Conservation (phyloP, 2,113 vertebrate species). For the Eurypyga helias region DNA sequence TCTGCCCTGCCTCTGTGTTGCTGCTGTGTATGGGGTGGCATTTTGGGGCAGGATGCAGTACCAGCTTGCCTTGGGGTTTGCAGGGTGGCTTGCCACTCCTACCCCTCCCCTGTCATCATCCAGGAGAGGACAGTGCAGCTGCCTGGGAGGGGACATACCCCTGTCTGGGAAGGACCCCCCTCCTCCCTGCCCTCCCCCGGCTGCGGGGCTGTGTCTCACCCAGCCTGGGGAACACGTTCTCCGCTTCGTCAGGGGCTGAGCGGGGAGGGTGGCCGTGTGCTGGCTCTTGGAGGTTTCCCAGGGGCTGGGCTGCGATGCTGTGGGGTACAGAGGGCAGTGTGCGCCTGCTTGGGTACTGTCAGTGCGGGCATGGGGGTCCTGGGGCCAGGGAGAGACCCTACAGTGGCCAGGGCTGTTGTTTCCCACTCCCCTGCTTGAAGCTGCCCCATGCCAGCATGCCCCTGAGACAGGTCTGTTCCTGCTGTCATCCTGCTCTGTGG, state of each 20-base stretch:
- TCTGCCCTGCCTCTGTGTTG: not conserved
- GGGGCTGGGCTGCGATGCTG: not conserved
- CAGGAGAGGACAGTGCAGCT: not conserved
- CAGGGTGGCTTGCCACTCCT: not conserved
- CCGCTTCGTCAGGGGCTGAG: rapidly evolving
- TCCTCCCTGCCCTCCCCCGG: not conserved
- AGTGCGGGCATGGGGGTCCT: not conserved
- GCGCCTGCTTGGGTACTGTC: not conserved
- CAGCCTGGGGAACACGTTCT: slow-evolving; percentile 58
- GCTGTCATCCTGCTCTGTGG: not conserved
- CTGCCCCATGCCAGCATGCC: not conserved
- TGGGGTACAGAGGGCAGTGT: rapidly evolving
- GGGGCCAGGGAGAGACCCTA: not conserved
- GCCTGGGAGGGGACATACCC: not conserved
- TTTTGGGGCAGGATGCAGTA: not conserved
- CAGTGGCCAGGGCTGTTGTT: not conserved
- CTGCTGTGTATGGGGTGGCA: not conserved
- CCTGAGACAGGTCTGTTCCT: rapidly evolving
- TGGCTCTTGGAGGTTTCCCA: not conserved
- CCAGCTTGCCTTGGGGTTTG: not conserved
- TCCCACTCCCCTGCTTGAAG: not conserved
- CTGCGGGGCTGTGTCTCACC: not conserved
- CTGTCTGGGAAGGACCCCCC: not conserved
- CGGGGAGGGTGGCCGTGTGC: not conserved
- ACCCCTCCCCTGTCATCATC: not conserved